These are phyloP conservation scores for Drosophila nikananu DNA, from an alignment of 1,140 invertebrate genomes.

Conservation along the genomic window DNA sequence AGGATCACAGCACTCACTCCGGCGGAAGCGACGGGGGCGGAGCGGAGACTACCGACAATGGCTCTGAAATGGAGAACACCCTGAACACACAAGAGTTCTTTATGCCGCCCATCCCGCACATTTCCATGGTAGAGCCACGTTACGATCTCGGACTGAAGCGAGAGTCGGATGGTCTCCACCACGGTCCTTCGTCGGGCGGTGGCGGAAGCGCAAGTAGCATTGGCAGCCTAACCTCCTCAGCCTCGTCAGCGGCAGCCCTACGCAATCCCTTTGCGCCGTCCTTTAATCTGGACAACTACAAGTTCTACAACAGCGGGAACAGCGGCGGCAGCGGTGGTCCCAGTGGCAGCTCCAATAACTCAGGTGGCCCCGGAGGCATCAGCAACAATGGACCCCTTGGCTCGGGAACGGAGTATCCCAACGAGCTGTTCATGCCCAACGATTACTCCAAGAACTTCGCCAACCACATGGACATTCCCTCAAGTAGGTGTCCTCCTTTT, in stretches of 20 bases:
- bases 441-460: constrained; percentile 83
- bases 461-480: constrained; percentile 85
- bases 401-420: constrained; percentile 72
- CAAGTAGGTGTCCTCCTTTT: constrained; percentile 71
- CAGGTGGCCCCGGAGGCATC: constrained; percentile 18
- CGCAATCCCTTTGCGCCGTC: constrained; percentile 60
- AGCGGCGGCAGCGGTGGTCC: constrained; percentile 20
- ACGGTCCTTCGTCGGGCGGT: constrained; percentile 28
- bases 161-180: constrained; percentile 65
- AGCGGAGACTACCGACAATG: constrained; percentile 63
- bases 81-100: constrained; percentile 80
- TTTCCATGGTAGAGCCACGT: constrained; percentile 77
- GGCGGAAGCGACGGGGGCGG: constrained; percentile 56
- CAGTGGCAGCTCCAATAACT: constrained; percentile 49
- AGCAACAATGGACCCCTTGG: constrained; percentile 38
- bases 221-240: constrained; percentile 18
- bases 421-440: constrained; percentile 82
- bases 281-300: constrained; percentile 80
- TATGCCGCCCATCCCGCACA: constrained; percentile 81
- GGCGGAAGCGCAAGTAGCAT: constrained; percentile 23
- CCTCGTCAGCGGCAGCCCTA: constrained; percentile 50
- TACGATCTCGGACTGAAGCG: constrained; percentile 80
- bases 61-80: constrained; percentile 63
- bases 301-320: constrained; percentile 71
- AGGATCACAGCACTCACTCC: constrained; percentile 44